These are phyloP conservation scores for Pecten maximus DNA, from an alignment of 2,888 invertebrate genomes.

Conservation along the genomic window DNA sequence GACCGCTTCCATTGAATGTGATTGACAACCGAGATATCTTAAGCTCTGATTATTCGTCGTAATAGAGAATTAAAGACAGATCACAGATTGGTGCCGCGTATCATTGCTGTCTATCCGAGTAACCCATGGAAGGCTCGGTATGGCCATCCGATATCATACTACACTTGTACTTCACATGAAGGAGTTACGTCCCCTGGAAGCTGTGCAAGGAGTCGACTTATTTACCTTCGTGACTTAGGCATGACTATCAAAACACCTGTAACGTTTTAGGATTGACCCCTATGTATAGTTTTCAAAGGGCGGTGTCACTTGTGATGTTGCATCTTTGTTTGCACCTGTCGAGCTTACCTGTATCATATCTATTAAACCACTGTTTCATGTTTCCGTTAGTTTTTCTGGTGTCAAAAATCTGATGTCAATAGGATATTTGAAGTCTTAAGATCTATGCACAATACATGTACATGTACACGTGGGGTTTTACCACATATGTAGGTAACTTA, in stretches of 20 bases:
- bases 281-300: background rate
- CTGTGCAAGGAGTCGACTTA: background rate
- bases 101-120: constrained; percentile 2
- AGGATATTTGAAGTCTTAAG: too few relatives aligned
- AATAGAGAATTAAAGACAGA: constrained; percentile 22
- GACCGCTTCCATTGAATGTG: background rate
- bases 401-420: background rate
- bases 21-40: constrained; percentile 30
- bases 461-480: too few relatives aligned
- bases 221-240: background rate
- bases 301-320: background rate
- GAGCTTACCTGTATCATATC: background rate
- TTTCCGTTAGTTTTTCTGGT: background rate
- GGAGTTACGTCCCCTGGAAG: background rate
- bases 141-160: background rate
- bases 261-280: background rate
- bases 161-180: background rate
- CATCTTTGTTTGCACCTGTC: background rate
- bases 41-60: background rate
- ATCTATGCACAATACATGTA: too few relatives aligned
- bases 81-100: background rate
- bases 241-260: background rate
- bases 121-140: background rate
- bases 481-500: too few relatives aligned
- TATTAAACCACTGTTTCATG: background rate